These are phyloP conservation scores for Leucophenga montana DNA, from an alignment of 2,888 invertebrate genomes.

Conservation along the genomic window DNA sequence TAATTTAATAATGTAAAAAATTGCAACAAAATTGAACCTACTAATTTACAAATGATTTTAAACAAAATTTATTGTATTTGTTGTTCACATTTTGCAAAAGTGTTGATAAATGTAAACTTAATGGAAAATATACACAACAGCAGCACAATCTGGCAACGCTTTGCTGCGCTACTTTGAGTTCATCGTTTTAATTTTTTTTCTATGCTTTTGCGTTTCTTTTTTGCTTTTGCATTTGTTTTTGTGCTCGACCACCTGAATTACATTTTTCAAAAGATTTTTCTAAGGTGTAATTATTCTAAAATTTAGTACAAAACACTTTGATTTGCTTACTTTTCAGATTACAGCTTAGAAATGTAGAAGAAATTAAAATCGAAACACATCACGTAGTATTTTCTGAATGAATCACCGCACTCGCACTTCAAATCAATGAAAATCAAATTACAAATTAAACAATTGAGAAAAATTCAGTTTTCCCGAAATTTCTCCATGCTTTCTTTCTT, in stretches of 20 bases:
- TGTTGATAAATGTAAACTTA: no score
- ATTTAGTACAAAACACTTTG: no score
- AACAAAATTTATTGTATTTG: no score
- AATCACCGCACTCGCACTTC: no score
- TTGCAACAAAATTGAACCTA: no score
- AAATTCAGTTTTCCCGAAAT: conserved; percentile 3
- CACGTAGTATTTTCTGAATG: neutral
- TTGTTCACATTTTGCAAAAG: no score
- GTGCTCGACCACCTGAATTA: conserved; percentile 10
- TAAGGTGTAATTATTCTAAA: no score
- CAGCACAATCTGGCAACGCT: conserved; percentile 9
- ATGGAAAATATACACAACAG: neutral
- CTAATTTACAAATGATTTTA: no score
- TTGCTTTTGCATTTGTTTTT: conserved; percentile 6
- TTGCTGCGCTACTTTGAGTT: conserved; percentile 62
- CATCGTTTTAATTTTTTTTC: conserved; percentile 67
- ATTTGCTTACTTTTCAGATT: conserved; percentile 7
- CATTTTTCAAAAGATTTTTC: conserved; percentile 8
- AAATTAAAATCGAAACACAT: neutral
- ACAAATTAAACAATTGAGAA: conserved; percentile 11
- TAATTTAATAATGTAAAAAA: no score
- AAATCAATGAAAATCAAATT: neutral
- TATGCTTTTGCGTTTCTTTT: conserved; percentile 34
- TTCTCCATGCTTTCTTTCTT: conserved; percentile 14
- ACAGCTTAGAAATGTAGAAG: no score